Percentiles rank a stretch among this genome's conserved stretches.
These are phyloP conservation scores for Pheosia gnoma DNA, from an alignment of 2,888 invertebrate species.

Conservation along the genomic window DNA sequence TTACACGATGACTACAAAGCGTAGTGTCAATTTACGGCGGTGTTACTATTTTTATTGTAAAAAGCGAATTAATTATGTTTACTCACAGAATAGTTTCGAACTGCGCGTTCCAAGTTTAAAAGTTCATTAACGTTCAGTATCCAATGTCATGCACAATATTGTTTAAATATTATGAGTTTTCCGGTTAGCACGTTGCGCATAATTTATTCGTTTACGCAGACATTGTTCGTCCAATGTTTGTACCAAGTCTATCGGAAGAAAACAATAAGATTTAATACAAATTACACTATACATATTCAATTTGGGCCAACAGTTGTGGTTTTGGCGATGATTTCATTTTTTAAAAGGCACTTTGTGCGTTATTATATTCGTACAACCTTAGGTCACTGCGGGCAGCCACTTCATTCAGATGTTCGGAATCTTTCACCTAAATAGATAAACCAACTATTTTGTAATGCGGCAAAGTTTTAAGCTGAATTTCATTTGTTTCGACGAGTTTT, in stretches of 20 bases:
- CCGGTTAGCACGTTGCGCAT: constrained; percentile 28
- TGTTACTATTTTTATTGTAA: constrained; percentile 16
- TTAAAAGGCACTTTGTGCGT: constrained; percentile 46
- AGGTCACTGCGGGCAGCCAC: constrained; percentile 35
- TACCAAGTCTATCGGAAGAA: constrained; percentile 28
- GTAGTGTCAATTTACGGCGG: too few relatives aligned
- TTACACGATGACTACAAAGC: too few relatives aligned
- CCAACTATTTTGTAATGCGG: constrained; percentile 27
- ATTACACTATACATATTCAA: neutral
- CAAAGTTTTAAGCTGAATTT: constrained; percentile 16
- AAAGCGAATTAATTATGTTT: constrained; percentile 42
- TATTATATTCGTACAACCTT: constrained; percentile 41
- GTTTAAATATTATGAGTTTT: constrained; percentile 42
- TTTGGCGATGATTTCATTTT: constrained; percentile 47
- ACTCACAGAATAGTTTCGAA: constrained; percentile 22
- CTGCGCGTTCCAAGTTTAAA: constrained; percentile 50
- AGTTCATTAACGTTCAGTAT: constrained; percentile 57
- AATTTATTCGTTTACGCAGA: constrained; percentile 33
- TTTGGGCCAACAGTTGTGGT: constrained; percentile 42
- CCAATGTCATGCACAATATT: constrained; percentile 44
- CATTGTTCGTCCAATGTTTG: constrained; percentile 34
- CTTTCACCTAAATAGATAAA: constrained; percentile 34
- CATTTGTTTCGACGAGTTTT: constrained; percentile 20
- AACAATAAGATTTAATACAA: constrained; percentile 21
- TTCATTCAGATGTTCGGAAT: constrained; percentile 28